Percentiles rank a stretch among this genome's conserved stretches.
Conservation (phyloP, 2,113 vertebrate genomes). For the Sorex fumeus region DNA sequence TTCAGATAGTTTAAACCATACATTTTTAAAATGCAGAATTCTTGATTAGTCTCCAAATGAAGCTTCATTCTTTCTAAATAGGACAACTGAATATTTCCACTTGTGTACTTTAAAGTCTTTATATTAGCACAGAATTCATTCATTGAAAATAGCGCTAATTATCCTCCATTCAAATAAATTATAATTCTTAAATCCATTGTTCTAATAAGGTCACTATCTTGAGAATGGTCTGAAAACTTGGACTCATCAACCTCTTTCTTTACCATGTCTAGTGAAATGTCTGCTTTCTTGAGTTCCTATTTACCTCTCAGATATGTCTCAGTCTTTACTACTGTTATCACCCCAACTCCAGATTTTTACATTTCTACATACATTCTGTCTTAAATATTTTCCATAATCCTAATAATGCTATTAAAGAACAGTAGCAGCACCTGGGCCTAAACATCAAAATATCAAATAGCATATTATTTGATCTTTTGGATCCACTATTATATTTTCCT, state of each 20-base stretch:
- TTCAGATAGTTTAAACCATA: conserved; percentile 73
- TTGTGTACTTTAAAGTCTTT: conserved; percentile 4
- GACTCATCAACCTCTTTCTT: not conserved
- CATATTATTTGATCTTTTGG: not conserved
- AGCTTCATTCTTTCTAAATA: not conserved
- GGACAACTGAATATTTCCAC: not conserved
- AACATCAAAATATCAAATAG: not conserved
- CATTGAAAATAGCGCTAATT: not conserved
- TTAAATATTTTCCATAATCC: not conserved
- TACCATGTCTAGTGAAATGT: not conserved
- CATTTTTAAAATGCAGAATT: not conserved
- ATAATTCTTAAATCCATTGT: not conserved
- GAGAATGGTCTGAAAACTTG: not conserved
- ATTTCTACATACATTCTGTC: not conserved
- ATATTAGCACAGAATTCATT: not conserved
- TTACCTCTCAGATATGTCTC: not conserved
- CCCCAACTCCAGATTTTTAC: not conserved
- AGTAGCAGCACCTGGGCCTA: not conserved
- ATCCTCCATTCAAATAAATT: conserved; percentile 17
- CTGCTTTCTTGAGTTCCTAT: no score
- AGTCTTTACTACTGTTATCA: not conserved
- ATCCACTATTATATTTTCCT: not conserved
- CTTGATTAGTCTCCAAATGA: conserved; percentile 41
- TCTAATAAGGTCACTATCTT: not conserved
- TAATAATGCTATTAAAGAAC: not conserved